Base-by-base conservation (phyloP, 2,113 vertebrate species). In the Mus spicilegus region DNA sequence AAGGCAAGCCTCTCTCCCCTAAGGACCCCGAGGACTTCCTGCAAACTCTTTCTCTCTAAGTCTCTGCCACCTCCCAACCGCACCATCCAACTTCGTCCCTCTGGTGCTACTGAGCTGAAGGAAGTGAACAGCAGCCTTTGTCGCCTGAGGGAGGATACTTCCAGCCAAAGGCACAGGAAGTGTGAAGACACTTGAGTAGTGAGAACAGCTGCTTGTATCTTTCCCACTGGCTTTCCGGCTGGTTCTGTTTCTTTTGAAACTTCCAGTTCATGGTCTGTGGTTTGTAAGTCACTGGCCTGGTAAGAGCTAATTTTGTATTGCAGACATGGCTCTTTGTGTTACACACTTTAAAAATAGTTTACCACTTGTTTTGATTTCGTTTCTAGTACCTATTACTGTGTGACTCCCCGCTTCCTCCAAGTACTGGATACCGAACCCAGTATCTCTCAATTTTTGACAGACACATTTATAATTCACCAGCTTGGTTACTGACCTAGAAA, bases 291-390 rank as follows among this genome's bases (percentile, higher is more conserved):
- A 65, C 78, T 93, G 26, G 69, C 63, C 75, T 49, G 54, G 28
- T 67, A 70, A 69, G 46, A 97, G 63, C 26, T 61, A 87, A 87
- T 84, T 90, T 96, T 69, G 5, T 39, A 28, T 36, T 63, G 42
- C 65, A 54, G 63, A 49, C 12, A 46, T 70, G 89, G 12, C 75
- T 61, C 12, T 51, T 81, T 61, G 36, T 51, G 20, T 42, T 63
- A 16, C 2, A 26, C 7, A 5, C n/a, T 90, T 94, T 90, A 70
- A 96, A 97, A 96, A 92, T 81, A 92, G 49, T 69, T 86, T 26
- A 54, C 42, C 56, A 22, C 4, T 76, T 51, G 33, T 70, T 70
- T 95, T 75, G 89, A 28, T 67, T 80, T 93, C 19, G 51, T 78
- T 87, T 46, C 17, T 63, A 7, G 54, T 89, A 89, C 56, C 63